phyloP scores from a whole-genome alignment of 2,113 vertebrate genomes.

The Leiothrix lutea region DNA sequence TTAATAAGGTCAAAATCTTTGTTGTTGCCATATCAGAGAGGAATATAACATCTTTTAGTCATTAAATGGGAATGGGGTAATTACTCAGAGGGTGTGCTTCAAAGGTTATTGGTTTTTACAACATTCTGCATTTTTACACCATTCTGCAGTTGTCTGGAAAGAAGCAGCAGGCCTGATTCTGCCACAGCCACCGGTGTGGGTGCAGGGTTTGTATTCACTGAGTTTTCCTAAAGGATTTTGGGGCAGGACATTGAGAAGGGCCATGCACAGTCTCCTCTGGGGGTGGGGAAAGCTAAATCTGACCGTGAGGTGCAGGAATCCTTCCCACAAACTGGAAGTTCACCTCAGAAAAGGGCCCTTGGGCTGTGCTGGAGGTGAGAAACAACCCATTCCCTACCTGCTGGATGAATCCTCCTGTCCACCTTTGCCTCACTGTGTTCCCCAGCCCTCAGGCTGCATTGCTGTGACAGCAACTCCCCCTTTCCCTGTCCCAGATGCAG shows the following conservation, averaged over 20 bases:
- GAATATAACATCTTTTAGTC: conserved; percentile 72
- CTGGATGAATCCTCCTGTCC: not conserved
- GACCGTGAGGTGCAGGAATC: rapidly evolving
- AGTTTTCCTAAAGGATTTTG: not conserved
- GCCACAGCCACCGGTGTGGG: not conserved
- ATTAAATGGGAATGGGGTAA: conserved; percentile 67
- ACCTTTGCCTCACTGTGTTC: not conserved
- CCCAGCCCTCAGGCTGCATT: not conserved
- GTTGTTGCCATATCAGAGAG: conserved; percentile 68
- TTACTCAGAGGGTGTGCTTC: conserved; percentile 61
- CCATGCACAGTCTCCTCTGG: not conserved
- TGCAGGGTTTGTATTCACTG: not conserved
- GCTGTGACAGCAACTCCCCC: not conserved
- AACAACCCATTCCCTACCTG: not conserved
- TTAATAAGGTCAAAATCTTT: conserved; percentile 71
- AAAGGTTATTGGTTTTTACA: conserved; percentile 68
- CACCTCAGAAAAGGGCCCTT: not conserved
- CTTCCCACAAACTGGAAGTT: not conserved
- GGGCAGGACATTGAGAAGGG: not conserved
- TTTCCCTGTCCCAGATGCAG: not conserved
- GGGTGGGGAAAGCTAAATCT: not conserved
- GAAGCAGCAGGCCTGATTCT: not conserved
- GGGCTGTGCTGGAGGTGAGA: not conserved
- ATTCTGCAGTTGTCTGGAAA: conserved; percentile 44
- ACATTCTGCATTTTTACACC: conserved; percentile 28